Percentiles rank a stretch among this genome's conserved stretches.
Evolutionary conservation across 2,888 invertebrate genomes (phyloP).

Genomic region (Plebejus anna): DNA sequence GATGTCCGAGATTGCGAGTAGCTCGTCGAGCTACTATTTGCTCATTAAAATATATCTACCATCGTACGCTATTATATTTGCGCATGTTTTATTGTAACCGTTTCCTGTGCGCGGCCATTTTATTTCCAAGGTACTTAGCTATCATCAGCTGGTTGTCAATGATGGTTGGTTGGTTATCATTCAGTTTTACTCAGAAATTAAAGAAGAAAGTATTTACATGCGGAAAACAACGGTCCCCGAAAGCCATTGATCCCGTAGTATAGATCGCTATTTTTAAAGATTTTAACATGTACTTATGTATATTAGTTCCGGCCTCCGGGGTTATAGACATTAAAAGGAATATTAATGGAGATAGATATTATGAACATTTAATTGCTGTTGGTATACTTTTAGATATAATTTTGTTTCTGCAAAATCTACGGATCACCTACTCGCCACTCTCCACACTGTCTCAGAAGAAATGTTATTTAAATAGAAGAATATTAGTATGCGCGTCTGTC

Average conservation of each 20-base stretch:
- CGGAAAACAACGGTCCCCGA: too few species aligned
- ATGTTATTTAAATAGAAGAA: constrained; percentile 47
- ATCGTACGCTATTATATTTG: constrained; percentile 43
- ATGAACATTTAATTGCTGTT: too few species aligned
- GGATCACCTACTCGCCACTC: not conserved
- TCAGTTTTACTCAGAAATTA: too few species aligned
- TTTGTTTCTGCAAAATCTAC: too few species aligned
- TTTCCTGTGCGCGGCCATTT: constrained; percentile 9
- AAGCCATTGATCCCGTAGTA: too few species aligned
- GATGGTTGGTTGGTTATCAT: not conserved
- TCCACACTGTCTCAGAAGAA: constrained; percentile 48
- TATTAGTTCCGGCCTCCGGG: too few species aligned
- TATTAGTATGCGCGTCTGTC: constrained; percentile 65
- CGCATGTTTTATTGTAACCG: constrained; percentile 29
- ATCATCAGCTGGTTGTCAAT: not conserved
- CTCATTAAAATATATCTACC: constrained; percentile 59
- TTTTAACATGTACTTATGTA: too few species aligned
- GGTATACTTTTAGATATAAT: too few species aligned
- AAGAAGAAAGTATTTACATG: too few species aligned
- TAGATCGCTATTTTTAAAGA: not conserved
- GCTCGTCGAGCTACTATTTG: constrained; percentile 58
- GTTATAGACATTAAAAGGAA: too few species aligned
- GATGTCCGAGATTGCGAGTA: constrained; percentile 60
- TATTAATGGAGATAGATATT: too few species aligned
- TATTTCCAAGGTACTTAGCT: not conserved